Evolutionary conservation across 2,888 invertebrate species (phyloP), one percentile per base, ranked within the genome.

Genomic region (Polyploca ridens): DNA sequence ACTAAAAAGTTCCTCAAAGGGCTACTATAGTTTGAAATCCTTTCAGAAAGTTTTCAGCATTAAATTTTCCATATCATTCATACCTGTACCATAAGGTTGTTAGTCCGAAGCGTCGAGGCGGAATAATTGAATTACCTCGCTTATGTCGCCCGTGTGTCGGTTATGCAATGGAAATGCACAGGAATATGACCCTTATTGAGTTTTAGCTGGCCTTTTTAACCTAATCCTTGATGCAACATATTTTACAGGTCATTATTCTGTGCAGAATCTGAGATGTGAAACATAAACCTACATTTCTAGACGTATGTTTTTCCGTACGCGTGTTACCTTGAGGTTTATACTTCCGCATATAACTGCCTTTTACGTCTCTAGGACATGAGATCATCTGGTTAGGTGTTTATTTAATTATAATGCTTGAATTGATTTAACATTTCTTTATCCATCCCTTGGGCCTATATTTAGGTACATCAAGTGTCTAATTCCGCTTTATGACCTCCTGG

Each of bases 91-190:
- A 81, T 84, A 90, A 89, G 91, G 90, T 88, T 88, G 90, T 89
- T 89, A 90, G 90, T 89, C 83, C 82, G 75, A 84, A 82, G 90
- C 90, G 88, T 84, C 85, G 84, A 80, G 77, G 80, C 87, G 87
- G 86, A 86, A 90, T 91, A 91, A 91, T 91, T 90, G 83, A 90
- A 91, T 91, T 90, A 91, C 87, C 75, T 83, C 79, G 78, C 84
- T 82, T 87, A 84, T 76, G 70, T 69, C 75, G 72, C 75, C 46
- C 67, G 67, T 74, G 75, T 77, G 76, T 75, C 75, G 72, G 76
- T 83, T 81, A 81, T 81, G 81, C 81, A 83, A 81, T 75, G 65
- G 67, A 62, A 61, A 67, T 66, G 73, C 78, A 77, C 65, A 77
- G 73, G 67, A 78, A 74, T 78, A 68, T 75, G 69, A 64, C 62